Base-by-base conservation (phyloP, 92 coral and sea anemone genomes). In the Epizoanthus fatuus region DNA sequence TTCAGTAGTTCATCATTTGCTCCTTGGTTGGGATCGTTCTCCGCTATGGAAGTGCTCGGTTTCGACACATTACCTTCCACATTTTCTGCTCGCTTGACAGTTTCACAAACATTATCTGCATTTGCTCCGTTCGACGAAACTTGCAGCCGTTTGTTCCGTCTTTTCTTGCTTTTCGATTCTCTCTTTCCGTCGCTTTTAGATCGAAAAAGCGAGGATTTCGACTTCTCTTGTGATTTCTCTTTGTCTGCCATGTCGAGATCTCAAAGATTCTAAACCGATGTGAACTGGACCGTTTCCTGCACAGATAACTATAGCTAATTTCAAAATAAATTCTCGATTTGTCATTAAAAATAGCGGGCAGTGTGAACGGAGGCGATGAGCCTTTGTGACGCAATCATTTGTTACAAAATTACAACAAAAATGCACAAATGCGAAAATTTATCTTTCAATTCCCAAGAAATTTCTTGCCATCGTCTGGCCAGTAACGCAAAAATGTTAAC, bases 311-410 rank as follows among this genome's bases (percentile, higher is more conserved):
- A 77, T 62, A 77, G 62, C 13, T 58, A 40, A 77, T 60, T 42
- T 77, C 57, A 69, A 77, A 63, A 77, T 40, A 77, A 57, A 13
- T n/a, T 60, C 39, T 77, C 82, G n/a, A 59, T 25, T 60, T 77
- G 70, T 75, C 82, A 60, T 60, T 62, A n/a, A n/a, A n/a, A n/a
- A n/a, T n/a, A 10, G 64, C 38, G 22, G 12, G 45, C 57, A 10
- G 15, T 22, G 68, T 19, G 10, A 39, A 7, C 35, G 49, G 62
- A 58, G 55, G 81, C 32, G 51, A 2, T 3, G 44, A 25, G 70
- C 70, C 51, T 42, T 77, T 77, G 82, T 77, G 82, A 77, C 82
- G 82, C 63, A 60, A 60, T 42, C 82, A 25, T 59, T 77, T 77
- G 70, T 77, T 20, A 58, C 40, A 40, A 40, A 40, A 77, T 77